phyloP scores from a whole-genome alignment of 2,797 vertebrate species.

The Mycteria americana region DNA sequence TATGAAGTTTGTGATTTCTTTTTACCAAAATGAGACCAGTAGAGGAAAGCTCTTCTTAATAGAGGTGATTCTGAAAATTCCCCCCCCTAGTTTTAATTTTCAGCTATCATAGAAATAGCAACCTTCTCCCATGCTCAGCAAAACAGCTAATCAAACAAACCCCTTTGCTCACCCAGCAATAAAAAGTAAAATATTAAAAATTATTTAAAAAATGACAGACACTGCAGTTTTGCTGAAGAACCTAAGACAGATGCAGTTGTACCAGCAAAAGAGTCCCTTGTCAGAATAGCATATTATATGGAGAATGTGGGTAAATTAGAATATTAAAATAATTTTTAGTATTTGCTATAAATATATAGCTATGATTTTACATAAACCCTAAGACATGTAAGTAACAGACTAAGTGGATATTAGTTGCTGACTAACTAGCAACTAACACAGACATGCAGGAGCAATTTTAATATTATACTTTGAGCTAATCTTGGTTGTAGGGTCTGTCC shows the following conservation, averaged over 20 bases:
- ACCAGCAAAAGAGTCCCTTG: background rate
- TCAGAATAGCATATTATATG: background rate
- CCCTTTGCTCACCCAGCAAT: background rate
- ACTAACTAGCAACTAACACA: background rate
- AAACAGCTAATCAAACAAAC: background rate
- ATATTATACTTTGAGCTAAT: background rate
- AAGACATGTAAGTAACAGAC: background rate
- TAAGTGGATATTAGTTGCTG: background rate
- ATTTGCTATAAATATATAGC: background rate
- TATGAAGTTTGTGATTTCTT: background rate
- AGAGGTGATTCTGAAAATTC: background rate
- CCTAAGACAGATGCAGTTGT: background rate
- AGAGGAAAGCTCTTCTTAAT: background rate
- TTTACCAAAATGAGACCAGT: background rate
- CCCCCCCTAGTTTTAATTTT: background rate
- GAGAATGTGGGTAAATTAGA: background rate
- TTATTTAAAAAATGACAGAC: background rate
- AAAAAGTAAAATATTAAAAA: background rate
- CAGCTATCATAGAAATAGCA: background rate
- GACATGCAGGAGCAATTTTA: background rate
- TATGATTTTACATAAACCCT: background rate
- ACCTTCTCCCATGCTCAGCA: background rate
- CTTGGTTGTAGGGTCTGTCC: background rate
- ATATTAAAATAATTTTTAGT: background rate
- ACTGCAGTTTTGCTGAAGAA: background rate